Conservation (phyloP, 2,888 invertebrate species). For the Ptilodon capucinus region DNA sequence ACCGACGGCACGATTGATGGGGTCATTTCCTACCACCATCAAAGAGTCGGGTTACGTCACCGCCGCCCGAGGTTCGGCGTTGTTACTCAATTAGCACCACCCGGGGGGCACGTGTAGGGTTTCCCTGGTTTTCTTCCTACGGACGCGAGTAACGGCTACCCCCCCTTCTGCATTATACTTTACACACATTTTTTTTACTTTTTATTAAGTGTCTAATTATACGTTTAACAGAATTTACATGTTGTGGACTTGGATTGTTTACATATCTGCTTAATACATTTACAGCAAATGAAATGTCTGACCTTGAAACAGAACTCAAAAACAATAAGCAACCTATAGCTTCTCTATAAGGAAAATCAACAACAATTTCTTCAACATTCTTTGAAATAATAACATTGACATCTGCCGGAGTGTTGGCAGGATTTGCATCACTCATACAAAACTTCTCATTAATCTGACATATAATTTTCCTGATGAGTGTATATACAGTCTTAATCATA, state of each 20-base stretch:
- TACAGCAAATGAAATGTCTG: constrained; percentile 15
- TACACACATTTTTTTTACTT: constrained; percentile 30
- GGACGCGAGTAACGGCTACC: too few relatives aligned
- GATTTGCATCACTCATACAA: constrained; percentile 23
- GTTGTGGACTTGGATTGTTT: constrained; percentile 14
- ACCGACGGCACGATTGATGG: too few relatives aligned
- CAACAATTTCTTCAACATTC: neutral
- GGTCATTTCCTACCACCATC: too few relatives aligned
- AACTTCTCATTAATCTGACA: constrained; percentile 29
- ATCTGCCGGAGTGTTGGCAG: constrained; percentile 11
- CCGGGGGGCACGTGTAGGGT: too few relatives aligned
- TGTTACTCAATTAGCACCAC: too few relatives aligned
- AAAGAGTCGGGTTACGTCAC: too few relatives aligned
- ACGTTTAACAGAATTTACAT: constrained; percentile 27
- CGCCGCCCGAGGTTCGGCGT: too few relatives aligned
- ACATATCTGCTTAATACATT: constrained; percentile 28
- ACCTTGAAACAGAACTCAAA: constrained; percentile 23
- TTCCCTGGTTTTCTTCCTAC: too few relatives aligned
- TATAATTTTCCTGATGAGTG: constrained; percentile 23
- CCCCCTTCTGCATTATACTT: constrained; percentile 19
- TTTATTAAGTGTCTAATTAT: constrained; percentile 27
- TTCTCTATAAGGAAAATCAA: constrained; percentile 15
- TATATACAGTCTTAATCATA: constrained; percentile 17
- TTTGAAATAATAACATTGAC: constrained; percentile 8
- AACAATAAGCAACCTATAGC: constrained; percentile 28